Evolutionary conservation across 2,113 vertebrate genomes (phyloP).

Genomic region (Anthoscopus minutus): DNA sequence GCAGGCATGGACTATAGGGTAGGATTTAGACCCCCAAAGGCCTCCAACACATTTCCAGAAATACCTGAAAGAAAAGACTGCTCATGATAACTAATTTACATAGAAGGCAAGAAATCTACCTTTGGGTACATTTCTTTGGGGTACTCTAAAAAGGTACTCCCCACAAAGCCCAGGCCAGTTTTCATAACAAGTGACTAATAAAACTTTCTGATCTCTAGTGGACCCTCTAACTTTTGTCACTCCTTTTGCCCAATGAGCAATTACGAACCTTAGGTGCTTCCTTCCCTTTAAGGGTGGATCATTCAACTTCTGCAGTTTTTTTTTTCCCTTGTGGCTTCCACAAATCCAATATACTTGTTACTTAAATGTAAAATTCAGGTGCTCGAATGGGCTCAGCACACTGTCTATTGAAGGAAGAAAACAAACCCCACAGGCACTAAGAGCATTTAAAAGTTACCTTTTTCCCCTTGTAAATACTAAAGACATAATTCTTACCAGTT

Average conservation of each 20-base stretch:
- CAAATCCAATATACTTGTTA: neutral
- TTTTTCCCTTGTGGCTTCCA: neutral
- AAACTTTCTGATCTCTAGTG: neutral
- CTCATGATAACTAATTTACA: neutral
- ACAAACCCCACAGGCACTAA: neutral
- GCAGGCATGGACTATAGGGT: rapidly evolving
- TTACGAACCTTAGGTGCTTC: neutral
- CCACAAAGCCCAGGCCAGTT: neutral
- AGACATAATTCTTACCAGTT: slow-evolving; percentile 77
- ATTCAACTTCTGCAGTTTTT: neutral
- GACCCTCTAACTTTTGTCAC: neutral
- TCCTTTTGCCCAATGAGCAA: neutral
- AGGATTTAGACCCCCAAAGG: neutral
- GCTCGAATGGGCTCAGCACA: neutral
- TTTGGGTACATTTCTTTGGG: too few species aligned
- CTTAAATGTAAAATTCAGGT: neutral
- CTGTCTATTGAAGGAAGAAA: neutral
- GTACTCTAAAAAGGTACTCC: neutral
- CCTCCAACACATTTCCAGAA: neutral
- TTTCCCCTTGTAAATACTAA: neutral
- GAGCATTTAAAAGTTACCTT: neutral
- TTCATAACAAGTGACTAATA: neutral
- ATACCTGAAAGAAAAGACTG: neutral
- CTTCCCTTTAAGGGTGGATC: neutral
- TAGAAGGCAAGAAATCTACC: neutral